Evolutionary conservation across 2,888 invertebrate genomes (phyloP).

Genomic region (Mellilla xanthometata): DNA sequence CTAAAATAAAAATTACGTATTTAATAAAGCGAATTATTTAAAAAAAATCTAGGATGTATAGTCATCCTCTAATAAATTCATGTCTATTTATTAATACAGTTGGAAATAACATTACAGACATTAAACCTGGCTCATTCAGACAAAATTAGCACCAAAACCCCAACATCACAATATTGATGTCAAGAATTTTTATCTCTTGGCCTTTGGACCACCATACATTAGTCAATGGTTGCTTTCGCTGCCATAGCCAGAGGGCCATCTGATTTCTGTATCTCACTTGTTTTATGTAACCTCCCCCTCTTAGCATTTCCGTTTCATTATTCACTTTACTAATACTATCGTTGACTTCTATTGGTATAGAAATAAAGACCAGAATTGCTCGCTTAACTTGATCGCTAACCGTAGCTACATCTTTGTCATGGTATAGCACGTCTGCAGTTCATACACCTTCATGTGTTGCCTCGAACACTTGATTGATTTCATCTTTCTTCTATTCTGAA

Average conservation of each 20-base stretch:
- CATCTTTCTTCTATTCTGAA: conserved; percentile 33
- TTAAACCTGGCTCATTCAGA: not conserved
- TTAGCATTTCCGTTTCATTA: conserved; percentile 18
- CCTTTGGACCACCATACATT: conserved; percentile 44
- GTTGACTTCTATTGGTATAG: conserved; percentile 8
- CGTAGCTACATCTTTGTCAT: conserved; percentile 35
- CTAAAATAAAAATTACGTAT: too few species aligned
- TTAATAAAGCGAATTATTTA: too few species aligned
- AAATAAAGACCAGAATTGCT: conserved; percentile 34
- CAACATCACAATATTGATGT: conserved; percentile 10
- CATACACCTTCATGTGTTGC: conserved; percentile 41
- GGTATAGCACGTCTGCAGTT: conserved; percentile 48
- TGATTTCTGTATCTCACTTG: conserved; percentile 60
- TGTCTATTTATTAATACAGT: too few species aligned
- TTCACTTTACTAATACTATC: conserved; percentile 5
- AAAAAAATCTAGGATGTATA: too few species aligned
- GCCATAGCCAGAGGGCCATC: conserved; percentile 59
- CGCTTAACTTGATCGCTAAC: conserved; percentile 13
- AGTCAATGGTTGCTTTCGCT: conserved; percentile 64
- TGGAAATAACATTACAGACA: too few species aligned
- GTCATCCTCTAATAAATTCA: too few species aligned
- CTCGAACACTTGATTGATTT: conserved; percentile 27
- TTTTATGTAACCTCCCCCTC: conserved; percentile 71
- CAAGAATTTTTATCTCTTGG: conserved; percentile 32
- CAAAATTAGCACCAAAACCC: conserved; percentile 2